Percentiles rank a stretch among this genome's conserved stretches.
phyloP scores from a whole-genome alignment of 2,888 invertebrate species.

The Acanthococcus lagerstroemiae region DNA sequence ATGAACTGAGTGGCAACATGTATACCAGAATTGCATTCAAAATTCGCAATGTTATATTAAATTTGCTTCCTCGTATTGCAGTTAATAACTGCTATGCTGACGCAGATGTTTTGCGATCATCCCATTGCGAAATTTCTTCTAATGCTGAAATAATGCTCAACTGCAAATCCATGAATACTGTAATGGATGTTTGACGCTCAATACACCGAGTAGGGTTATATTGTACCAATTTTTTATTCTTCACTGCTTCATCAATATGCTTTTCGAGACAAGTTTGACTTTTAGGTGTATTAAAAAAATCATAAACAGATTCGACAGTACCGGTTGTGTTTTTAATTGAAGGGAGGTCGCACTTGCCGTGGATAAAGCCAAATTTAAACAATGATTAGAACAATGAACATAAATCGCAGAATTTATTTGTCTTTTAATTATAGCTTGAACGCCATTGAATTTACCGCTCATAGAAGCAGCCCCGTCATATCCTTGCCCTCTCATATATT shows the following conservation, averaged over 20 bases:
- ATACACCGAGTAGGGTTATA: not conserved
- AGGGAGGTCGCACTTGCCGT: not conserved
- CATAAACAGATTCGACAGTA: constrained; percentile 5
- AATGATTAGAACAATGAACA: constrained; percentile 17
- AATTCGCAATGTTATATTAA: not conserved
- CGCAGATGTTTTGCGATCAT: not conserved
- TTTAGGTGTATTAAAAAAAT: constrained; percentile 13
- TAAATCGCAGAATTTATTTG: not conserved
- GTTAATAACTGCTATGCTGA: not conserved
- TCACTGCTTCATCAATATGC: not conserved
- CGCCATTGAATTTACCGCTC: constrained; percentile 1
- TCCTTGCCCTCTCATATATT: not conserved
- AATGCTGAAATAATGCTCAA: not conserved
- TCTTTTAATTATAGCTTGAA: not conserved
- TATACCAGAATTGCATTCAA: not conserved
- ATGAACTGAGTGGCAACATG: not conserved
- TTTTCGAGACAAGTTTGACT: not conserved
- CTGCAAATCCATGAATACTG: not conserved
- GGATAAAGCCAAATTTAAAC: constrained; percentile 9
- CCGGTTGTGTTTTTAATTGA: constrained; percentile 10
- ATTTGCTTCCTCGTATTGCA: not conserved
- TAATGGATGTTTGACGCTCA: not conserved
- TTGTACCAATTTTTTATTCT: not conserved
- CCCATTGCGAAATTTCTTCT: not conserved
- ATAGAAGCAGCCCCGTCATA: not conserved